A percentile compares a stretch with the other conserved stretches of the same genome.
Evolutionary conservation across 64 coral and sea anemone species (phyloP).

Genomic region (Exaiptasia diaphana): DNA sequence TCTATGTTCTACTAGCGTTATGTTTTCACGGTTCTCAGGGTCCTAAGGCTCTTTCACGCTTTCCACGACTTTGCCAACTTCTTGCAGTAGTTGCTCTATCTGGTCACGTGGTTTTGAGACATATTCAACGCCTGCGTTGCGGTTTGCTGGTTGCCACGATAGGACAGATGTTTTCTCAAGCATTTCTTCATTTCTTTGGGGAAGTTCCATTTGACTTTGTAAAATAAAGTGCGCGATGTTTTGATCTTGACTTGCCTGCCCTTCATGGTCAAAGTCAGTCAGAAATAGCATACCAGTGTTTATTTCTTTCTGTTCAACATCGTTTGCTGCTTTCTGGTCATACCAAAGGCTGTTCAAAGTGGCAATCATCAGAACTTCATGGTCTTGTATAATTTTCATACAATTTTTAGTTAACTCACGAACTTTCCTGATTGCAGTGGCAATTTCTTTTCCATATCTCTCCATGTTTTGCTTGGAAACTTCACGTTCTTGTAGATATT

Average conservation of each 20-base stretch:
- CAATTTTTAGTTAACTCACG: not conserved
- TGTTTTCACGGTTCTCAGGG: too few species aligned
- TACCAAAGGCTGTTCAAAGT: not conserved
- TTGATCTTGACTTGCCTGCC: not conserved
- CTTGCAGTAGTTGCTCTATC: too few species aligned
- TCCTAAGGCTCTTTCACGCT: too few species aligned
- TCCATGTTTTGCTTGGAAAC: not conserved
- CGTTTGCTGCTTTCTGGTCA: not conserved
- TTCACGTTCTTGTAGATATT: not conserved
- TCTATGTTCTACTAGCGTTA: too few species aligned
- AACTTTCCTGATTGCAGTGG: not conserved
- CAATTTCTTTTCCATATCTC: not conserved
- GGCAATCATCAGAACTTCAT: not conserved
- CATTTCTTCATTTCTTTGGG: not conserved
- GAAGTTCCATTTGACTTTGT: not conserved
- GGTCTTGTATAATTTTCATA: not conserved
- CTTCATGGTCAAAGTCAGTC: not conserved
- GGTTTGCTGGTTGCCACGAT: too few species aligned
- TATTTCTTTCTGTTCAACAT: not conserved
- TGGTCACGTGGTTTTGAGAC: too few species aligned
- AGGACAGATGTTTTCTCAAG: too few species aligned
- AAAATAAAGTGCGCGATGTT: not conserved
- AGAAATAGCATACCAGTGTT: not conserved
- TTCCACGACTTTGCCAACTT: too few species aligned
- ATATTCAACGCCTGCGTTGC: too few species aligned